Base-by-base conservation (phyloP, 2,888 invertebrate genomes). In the Pterostichus niger region DNA sequence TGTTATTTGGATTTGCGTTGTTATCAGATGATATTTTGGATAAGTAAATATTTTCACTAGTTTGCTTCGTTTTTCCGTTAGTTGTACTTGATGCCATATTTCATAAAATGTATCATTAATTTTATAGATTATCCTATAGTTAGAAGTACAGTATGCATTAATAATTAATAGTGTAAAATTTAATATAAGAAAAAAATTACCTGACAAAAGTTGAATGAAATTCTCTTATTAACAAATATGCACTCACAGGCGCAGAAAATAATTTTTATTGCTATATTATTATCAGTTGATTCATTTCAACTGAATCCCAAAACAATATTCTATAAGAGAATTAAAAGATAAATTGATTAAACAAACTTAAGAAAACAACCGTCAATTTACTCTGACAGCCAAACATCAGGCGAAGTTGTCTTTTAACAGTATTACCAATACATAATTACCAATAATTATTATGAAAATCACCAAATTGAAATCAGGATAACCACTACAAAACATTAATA, bases 361-460 rank as follows among this genome's bases (percentile, higher is more conserved):
- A 61, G 49, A 75, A 75, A 82, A 82, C 82, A 82, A 82, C 82
- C 82, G 61, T 59, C 75, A 73, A 61, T 75, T 75, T 52, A 75
- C 49, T 75, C 73, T 82, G 82, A 82, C 82, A 82, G 82, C 75
- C 82, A 82, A 82, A 81, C 81, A 81, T 75, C 75, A 82, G 46
- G 33, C 24, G 73, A 75, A 82, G 73, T 82, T 82, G 59, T 10
- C 59, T 59, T 44, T 73, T 13, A 75, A 52, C 52, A 52, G 11
- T 33, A 35, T 64, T 64, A 31, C 64, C 64, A 64, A 64, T 64
- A 35, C 17, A 13, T 64, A n/a, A 64, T 49, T 49, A 49, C 13
- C 13, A n/a, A 49, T 49, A 49, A 49, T 49, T 11, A 49, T 5
- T 4, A n/a, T n/a, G 2, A 49, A 49, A 49, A 49, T 49, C 10